phyloP scores from a whole-genome alignment of 2,113 vertebrate species.

The Sceloporus undulatus region DNA sequence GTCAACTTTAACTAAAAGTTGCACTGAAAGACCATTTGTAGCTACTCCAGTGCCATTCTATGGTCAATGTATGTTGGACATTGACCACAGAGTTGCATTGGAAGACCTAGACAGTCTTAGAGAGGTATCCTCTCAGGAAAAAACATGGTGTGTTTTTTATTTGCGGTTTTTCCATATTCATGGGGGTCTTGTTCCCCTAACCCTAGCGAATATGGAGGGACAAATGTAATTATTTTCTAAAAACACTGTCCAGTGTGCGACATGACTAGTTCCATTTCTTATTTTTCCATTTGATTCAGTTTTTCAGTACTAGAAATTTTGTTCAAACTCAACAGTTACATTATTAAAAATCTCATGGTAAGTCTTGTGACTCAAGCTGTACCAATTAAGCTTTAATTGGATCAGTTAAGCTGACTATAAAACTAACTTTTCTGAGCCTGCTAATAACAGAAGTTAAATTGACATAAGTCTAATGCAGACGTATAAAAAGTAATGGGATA shows the following conservation, averaged over 20 bases:
- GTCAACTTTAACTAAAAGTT: too few relatives aligned
- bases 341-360: neutral
- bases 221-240: too few relatives aligned
- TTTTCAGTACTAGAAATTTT: constrained; percentile 12
- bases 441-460: constrained; percentile 6
- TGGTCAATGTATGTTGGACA: too few relatives aligned
- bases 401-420: constrained; percentile 9
- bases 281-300: neutral
- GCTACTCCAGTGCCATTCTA: too few relatives aligned
- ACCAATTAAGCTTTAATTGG: constrained; percentile 10
- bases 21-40: too few relatives aligned
- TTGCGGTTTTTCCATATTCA: too few relatives aligned
- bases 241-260: neutral
- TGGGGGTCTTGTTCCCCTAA: too few relatives aligned
- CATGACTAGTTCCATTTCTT: neutral
- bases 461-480: neutral
- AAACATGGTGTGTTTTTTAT: too few relatives aligned
- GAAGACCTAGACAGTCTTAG: too few relatives aligned
- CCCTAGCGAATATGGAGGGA: too few relatives aligned
- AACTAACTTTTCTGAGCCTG: neutral
- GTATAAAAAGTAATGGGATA: neutral
- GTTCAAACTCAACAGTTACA: neutral
- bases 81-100: too few relatives aligned
- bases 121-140: too few relatives aligned
- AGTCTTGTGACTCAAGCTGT: neutral